These are phyloP conservation scores for Silvanus unidentatus DNA, from an alignment of 2,888 invertebrate genomes.

Conservation along the genomic window DNA sequence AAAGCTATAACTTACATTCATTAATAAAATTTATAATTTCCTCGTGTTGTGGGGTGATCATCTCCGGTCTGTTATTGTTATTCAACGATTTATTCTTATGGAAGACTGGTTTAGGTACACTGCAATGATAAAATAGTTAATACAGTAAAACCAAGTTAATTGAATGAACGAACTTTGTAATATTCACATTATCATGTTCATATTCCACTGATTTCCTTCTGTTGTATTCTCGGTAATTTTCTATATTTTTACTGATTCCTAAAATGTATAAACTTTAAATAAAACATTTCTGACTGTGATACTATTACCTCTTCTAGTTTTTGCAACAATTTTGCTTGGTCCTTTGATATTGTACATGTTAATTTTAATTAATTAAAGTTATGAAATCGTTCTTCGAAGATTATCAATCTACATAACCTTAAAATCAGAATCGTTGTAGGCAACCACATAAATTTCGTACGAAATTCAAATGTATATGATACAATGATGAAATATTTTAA, in stretches of 20 bases:
- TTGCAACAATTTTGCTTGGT: conserved; percentile 82
- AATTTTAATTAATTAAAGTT: background rate
- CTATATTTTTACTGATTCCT: conserved; percentile 78
- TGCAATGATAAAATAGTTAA: conserved; percentile 36
- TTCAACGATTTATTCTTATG: conserved; percentile 49
- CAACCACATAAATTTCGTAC: too few species aligned
- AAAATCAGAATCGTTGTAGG: too few species aligned
- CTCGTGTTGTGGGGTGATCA: conserved; percentile 73
- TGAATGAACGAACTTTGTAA: background rate
- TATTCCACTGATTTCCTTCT: conserved; percentile 62
- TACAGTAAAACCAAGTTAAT: too few species aligned
- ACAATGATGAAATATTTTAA: too few species aligned
- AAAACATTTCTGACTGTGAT: background rate
- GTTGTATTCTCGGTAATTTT: conserved; percentile 67
- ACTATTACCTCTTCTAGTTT: conserved; percentile 53
- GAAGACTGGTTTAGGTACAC: conserved; percentile 77
- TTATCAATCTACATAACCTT: too few species aligned
- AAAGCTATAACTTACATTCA: conserved; percentile 62
- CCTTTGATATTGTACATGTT: conserved; percentile 83
- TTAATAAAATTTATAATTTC: conserved; percentile 81
- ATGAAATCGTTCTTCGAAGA: too few species aligned
- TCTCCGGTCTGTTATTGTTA: conserved; percentile 54
- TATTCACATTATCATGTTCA: conserved; percentile 49
- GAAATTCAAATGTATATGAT: too few species aligned
- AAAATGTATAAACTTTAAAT: too few species aligned